Evolutionary conservation across 2,888 invertebrate species (phyloP), one percentile per base, ranked within the genome.

Genomic region (Harmothoe impar): DNA sequence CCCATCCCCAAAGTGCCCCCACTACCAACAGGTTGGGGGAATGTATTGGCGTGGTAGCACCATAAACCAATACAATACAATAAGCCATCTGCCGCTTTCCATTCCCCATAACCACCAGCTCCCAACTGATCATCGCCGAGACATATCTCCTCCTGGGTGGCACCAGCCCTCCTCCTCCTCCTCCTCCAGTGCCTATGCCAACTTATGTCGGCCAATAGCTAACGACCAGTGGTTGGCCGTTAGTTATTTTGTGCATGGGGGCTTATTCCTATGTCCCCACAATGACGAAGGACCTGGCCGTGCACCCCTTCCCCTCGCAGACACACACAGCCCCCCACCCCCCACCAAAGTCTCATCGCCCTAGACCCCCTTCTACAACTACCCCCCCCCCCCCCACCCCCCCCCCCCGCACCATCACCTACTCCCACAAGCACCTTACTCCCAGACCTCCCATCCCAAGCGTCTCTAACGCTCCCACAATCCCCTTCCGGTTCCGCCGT

Each of bases 391-490:
- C n/a, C 54, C 62, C 62, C 62, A 5, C 62, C 62, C 62, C 62
- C 62, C n/a, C n/a, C 62, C 3, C 20, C 7, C 62, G 15, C n/a
- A n/a, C n/a, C 20, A 5, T 15, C 7, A 5, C 62, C 20, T 15
- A 5, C 62, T 7, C 3, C 20, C 62, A 62, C 12, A 62, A 62
- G 62, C n/a, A 29, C n/a, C 62, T 62, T 62, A 62, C 23, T 62
- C 62, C n/a, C 62, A 20, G 62, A 62, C 62, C 62, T 43, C 43
- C 23, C 62, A 62, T 62, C 62, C 62, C 62, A 20, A 62, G 62
- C 43, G 84, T 84, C 84, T 35, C 84, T 84, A 84, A 84, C 84
- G 84, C 84, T 33, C 84, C n/a, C 51, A 84, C 51, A 84, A 84
- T 84, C 84, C 84, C 35, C 84, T 33, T 84, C 35, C 29, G 35